phyloP scores from a whole-genome alignment of 2,113 vertebrate genomes.

The Cochlearius cochlearius region DNA sequence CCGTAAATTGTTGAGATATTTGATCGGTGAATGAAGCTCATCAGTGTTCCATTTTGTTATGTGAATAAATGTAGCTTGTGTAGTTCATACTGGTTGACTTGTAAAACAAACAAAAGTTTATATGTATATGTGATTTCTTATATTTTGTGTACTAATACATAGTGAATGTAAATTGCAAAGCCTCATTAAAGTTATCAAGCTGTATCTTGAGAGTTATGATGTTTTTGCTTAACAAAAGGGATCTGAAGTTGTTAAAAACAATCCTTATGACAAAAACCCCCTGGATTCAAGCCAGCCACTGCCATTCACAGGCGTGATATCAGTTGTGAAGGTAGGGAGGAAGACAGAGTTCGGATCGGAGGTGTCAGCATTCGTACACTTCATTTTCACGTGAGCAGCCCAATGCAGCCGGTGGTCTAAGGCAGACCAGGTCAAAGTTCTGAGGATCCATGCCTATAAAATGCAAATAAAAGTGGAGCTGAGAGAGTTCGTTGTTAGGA shows the following conservation, averaged over 20 bases:
- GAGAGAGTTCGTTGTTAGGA: not conserved
- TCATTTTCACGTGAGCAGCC: not conserved
- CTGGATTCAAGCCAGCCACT: not conserved
- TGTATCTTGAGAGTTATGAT: not conserved
- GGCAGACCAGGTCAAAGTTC: not conserved
- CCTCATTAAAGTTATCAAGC: constrained; percentile 45
- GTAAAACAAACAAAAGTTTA: constrained; percentile 26
- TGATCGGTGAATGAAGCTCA: constrained; percentile 13
- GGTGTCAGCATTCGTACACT: not conserved
- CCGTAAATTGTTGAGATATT: constrained; percentile 1
- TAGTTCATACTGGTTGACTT: constrained; percentile 10
- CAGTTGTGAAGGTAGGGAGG: not conserved
- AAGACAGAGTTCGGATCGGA: not conserved
- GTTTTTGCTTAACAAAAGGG: not conserved
- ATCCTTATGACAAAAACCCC: accelerated
- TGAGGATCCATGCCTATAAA: not conserved
- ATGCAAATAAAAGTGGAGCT: not conserved
- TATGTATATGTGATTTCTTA: constrained; percentile 71
- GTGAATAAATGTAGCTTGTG: constrained; percentile 57
- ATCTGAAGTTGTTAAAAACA: not conserved
- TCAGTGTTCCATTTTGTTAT: constrained; percentile 16
- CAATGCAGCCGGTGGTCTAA: not conserved
- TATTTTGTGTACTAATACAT: constrained; percentile 41
- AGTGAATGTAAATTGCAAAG: constrained; percentile 46
- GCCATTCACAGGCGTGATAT: accelerated